Percentiles rank a stretch among this genome's conserved stretches.
These are phyloP conservation scores for Aradophagus sp. DNA, from an alignment of 1,140 invertebrate species.

Conservation along the genomic window DNA sequence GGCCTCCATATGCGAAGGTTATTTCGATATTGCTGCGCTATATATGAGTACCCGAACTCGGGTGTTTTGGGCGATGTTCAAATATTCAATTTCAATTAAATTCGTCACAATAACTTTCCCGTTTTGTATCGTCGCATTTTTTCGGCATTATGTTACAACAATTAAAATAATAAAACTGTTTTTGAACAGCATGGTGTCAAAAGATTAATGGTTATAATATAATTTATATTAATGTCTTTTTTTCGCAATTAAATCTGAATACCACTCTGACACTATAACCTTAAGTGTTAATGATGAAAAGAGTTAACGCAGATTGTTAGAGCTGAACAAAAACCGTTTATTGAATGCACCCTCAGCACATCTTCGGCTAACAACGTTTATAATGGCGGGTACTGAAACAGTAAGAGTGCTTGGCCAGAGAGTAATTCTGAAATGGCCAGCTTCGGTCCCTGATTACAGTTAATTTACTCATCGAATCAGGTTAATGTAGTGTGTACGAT, in stretches of 20 bases:
- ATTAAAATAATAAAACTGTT: too few species aligned
- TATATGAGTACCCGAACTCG: constrained; percentile 37
- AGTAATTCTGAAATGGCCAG: constrained; percentile 67
- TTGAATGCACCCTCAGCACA: constrained; percentile 17
- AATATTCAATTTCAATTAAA: too few species aligned
- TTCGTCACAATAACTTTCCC: not conserved
- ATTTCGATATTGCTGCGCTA: constrained; percentile 66
- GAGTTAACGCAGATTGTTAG: constrained; percentile 10
- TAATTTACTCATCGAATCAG: constrained; percentile 73
- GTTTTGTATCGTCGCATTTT: not conserved
- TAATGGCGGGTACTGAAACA: constrained; percentile 44
- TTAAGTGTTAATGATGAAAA: constrained; percentile 19
- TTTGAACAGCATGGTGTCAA: too few species aligned
- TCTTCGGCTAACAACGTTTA: constrained; percentile 14
- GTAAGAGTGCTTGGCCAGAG: constrained; percentile 52
- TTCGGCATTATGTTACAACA: too few species aligned
- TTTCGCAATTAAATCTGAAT: not conserved
- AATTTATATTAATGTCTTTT: too few species aligned
- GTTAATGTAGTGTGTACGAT: constrained; percentile 72
- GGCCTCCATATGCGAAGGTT: constrained; percentile 72
- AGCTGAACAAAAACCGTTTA: constrained; percentile 34
- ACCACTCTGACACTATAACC: too few species aligned
- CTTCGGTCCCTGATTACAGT: constrained; percentile 71
- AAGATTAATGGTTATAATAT: too few species aligned
- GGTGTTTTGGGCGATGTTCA: constrained; percentile 50